These are phyloP conservation scores for Allophyes oxyacanthae DNA, from an alignment of 2,888 invertebrate genomes.

Conservation along the genomic window DNA sequence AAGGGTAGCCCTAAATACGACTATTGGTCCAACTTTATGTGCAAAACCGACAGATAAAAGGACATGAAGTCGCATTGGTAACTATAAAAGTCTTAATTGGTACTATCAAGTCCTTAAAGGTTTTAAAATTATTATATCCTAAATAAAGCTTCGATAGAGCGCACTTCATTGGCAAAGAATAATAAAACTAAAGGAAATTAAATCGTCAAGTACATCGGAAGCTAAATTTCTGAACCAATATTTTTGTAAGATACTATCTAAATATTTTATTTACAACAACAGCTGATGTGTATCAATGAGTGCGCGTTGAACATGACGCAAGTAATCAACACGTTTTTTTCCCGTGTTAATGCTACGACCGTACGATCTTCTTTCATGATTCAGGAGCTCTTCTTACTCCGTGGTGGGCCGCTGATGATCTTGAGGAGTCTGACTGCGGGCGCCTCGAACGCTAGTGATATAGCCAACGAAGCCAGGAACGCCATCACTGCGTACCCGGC, in stretches of 20 bases:
- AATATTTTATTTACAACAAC: too few species aligned
- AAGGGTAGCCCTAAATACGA: background rate
- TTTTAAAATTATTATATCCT: slow-evolving; percentile 39
- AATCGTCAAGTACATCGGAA: background rate
- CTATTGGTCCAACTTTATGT: slow-evolving; percentile 7
- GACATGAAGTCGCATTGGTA: slow-evolving; percentile 46
- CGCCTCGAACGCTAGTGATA: slow-evolving; percentile 94
- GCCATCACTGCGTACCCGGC: slow-evolving; percentile 94
- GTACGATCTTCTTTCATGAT: slow-evolving; percentile 8
- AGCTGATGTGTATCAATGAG: slow-evolving; percentile 26
- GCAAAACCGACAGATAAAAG: slow-evolving; percentile 28
- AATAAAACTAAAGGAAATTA: slow-evolving; percentile 17
- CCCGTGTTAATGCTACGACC: slow-evolving; percentile 16
- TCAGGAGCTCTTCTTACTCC: slow-evolving; percentile 75
- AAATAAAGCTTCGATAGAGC: slow-evolving; percentile 54
- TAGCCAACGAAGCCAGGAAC: slow-evolving; percentile 92
- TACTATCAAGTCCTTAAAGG: slow-evolving; percentile 35
- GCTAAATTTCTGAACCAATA: slow-evolving; percentile 3
- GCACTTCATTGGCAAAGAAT: slow-evolving; percentile 26
- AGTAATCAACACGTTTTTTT: slow-evolving; percentile 22
- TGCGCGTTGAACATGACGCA: slow-evolving; percentile 35
- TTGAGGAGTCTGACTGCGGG: slow-evolving; percentile 94
- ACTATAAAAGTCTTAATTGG: slow-evolving; percentile 45
- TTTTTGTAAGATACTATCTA: slow-evolving; percentile 4
- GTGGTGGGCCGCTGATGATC: slow-evolving; percentile 84